A percentile compares a stretch with the other conserved stretches of the same genome.
Conservation (phyloP, 2,888 invertebrate genomes). For the Laothoe populi region DNA sequence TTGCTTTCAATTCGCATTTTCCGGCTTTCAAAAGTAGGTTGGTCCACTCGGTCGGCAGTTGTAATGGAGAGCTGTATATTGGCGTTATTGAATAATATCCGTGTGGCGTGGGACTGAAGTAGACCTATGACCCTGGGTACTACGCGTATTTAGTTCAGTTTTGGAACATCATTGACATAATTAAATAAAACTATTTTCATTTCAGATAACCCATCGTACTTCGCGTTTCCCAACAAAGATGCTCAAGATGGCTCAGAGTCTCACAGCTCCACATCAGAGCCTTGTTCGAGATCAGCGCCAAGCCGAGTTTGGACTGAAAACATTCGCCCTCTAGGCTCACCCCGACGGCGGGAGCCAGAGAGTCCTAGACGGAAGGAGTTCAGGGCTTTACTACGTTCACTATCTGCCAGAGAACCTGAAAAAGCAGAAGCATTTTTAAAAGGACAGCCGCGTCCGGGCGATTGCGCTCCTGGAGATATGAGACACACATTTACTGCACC, state of each 20-base stretch:
- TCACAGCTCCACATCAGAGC: constrained; percentile 72
- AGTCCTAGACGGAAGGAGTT: constrained; percentile 82
- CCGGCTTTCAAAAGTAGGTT: constrained; percentile 81
- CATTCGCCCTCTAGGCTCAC: constrained; percentile 67
- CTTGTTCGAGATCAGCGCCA: constrained; percentile 88
- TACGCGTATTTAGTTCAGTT: not conserved
- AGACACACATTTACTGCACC: constrained; percentile 77
- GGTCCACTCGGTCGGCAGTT: constrained; percentile 68
- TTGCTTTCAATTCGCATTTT: constrained; percentile 83
- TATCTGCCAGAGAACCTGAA: constrained; percentile 87
- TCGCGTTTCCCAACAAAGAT: constrained; percentile 86
- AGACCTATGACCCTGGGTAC: constrained; percentile 22
- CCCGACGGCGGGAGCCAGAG: constrained; percentile 69
- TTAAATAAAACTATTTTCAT: constrained; percentile 48
- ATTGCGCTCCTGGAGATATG: constrained; percentile 86
- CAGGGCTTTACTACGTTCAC: constrained; percentile 85
- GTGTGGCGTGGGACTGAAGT: constrained; percentile 43
- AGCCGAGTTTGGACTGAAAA: constrained; percentile 84
- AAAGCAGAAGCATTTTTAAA: constrained; percentile 87
- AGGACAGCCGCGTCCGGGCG: constrained; percentile 89
- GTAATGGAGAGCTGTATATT: constrained; percentile 81
- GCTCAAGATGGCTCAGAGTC: constrained; percentile 63
- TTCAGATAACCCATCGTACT: constrained; percentile 92
- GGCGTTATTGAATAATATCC: constrained; percentile 83
- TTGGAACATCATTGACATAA: constrained; percentile 11